Evolutionary conservation across 2,888 invertebrate species (phyloP).

Genomic region (Harmothoe impar): DNA sequence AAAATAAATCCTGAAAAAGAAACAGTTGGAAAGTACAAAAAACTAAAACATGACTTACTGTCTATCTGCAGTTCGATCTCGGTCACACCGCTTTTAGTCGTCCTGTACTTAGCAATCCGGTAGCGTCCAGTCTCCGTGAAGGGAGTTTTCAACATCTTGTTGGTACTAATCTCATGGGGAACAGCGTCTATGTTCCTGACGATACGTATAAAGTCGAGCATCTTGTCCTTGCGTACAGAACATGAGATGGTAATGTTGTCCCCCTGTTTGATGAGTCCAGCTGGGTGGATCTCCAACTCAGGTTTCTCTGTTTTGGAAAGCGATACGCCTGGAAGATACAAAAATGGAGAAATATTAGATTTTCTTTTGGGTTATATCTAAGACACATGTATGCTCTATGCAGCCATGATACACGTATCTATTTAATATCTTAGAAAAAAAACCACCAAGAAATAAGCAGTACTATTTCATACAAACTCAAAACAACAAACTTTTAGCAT

Average conservation of each 20-base stretch:
- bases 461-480: no score
- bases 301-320: not conserved
- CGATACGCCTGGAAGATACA: not conserved
- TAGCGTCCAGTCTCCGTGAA: constrained; percentile 36
- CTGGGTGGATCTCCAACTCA: constrained; percentile 40
- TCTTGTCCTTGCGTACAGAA: not conserved
- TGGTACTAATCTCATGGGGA: constrained; percentile 40
- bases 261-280: constrained; percentile 46
- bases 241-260: constrained; percentile 57
- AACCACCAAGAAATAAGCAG: no score
- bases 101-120: not conserved
- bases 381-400: no score
- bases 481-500: no score
- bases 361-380: not conserved
- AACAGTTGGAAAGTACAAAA: no score
- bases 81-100: not conserved
- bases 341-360: not conserved
- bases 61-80: constrained; percentile 22
- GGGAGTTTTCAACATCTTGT: constrained; percentile 3
- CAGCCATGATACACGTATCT: no score
- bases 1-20: no score
- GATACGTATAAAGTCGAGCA: constrained; percentile 58
- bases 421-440: no score
- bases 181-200: constrained; percentile 13
- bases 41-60: constrained; percentile 54